phyloP scores from a whole-genome alignment of 2,113 vertebrate genomes.

The Chrysemys picta region DNA sequence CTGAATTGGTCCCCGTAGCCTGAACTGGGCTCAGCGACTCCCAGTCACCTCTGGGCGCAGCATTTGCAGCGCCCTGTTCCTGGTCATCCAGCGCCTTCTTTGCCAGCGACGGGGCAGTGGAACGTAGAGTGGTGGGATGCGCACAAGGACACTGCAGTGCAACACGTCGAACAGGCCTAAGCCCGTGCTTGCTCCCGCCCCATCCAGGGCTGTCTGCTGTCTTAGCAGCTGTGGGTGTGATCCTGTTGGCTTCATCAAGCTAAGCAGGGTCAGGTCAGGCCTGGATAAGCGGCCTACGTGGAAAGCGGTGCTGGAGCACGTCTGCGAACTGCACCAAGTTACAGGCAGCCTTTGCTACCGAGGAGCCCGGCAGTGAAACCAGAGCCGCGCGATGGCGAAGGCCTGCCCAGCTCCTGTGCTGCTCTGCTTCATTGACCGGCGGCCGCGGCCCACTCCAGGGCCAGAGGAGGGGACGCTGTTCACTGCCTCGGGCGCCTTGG shows the following conservation, averaged over 20 bases:
- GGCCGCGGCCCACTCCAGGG: too few relatives aligned
- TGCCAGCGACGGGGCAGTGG: too few relatives aligned
- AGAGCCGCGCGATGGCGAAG: too few relatives aligned
- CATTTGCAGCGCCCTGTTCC: background rate
- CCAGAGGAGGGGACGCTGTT: background rate
- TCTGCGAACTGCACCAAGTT: background rate
- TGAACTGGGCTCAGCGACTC: background rate
- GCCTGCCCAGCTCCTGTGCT: background rate
- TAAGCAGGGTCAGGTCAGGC: background rate
- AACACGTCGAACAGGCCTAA: background rate
- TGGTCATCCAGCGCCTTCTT: background rate
- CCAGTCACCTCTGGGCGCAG: background rate
- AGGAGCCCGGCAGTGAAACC: background rate
- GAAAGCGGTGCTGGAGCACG: background rate
- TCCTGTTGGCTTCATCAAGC: background rate
- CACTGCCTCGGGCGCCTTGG: background rate
- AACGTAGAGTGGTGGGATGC: too few relatives aligned
- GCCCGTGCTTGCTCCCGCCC: background rate
- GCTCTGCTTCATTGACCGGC: accelerated
- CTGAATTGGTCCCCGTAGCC: background rate
- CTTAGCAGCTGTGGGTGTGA: background rate
- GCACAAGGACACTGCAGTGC: background rate
- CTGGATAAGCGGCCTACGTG: background rate
- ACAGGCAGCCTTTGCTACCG: background rate
- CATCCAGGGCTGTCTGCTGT: too few relatives aligned